Evolutionary conservation across 2,888 invertebrate species (phyloP), one percentile per base, ranked within the genome.

Genomic region (Bombylius discolor): DNA sequence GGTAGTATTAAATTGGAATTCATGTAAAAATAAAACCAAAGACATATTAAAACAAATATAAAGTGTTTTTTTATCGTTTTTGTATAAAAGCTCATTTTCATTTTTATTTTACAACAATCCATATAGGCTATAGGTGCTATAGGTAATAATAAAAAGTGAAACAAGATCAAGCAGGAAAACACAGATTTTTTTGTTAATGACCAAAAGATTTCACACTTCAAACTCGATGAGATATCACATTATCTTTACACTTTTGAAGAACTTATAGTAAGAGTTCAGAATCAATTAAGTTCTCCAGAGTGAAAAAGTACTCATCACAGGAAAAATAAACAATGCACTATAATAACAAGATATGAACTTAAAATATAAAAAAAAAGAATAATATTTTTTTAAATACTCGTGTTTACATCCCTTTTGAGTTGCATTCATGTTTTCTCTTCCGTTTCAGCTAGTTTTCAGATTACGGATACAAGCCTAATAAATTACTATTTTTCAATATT

Each of bases 371-470:
- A n/a, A n/a, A n/a, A n/a, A n/a, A n/a, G n/a, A n/a, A n/a, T n/a
- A n/a, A n/a, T 48, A 9, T 14, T 23, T 48, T 12, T 13, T 47
- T 36, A 23, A 3, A 33, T 14, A 14, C 12, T 47, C 14, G 47
- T 47, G 14, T 53, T 47, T 47, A 34, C 33, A n/a, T n/a, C n/a
- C n/a, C n/a, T n/a, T n/a, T n/a, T n/a, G n/a, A n/a, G n/a, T n/a
- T n/a, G 42, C 14, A 47, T 47, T 39, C 23, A 46, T 13, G 9
- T 47, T 39, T 42, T 39, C 39, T 51, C 51, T 47, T 55, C 51
- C 51, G 55, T 51, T 55, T 51, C 51, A 51, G 55, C 51, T 51
- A 55, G 51, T 55, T 55, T 51, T 42, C 51, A 50, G 55, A 55
- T 55, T 55, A 55, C 55, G 44, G 51, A 48, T 51, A 52, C 11